Evolutionary conservation across 2,113 vertebrate genomes (phyloP), one percentile per base, ranked within the genome.

Genomic region (Lanius collurio): DNA sequence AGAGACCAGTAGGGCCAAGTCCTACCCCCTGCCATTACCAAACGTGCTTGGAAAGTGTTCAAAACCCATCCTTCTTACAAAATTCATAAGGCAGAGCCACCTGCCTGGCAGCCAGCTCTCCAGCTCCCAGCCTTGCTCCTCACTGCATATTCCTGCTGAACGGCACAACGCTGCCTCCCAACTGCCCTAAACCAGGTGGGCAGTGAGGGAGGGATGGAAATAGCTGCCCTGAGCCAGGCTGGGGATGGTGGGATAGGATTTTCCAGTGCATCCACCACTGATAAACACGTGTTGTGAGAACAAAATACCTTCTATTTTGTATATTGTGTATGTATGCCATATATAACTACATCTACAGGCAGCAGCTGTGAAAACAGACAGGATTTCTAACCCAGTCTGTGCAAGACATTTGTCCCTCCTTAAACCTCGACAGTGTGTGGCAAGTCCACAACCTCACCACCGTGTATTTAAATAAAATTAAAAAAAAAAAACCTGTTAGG

Each of bases 21-120:
- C 6, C 83, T 74, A 9, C 79, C 68, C 67, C 67, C 41, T 5
- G 0, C 60, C 37, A 7, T 35, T 7, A 78, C 74, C 55, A 46
- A 62, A 70, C 39, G 70, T 1, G 52, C 80, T 65, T 74, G 89
- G 94, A 68, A 74, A 39, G 63, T 0, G 16, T 16, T 76, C 94
- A 91, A 60, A 79, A 7, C 33, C 41, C 74, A 14, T 67, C 47
- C 60, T 56, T 60, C 49, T 37, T 50, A 35, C 74, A 87, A 82
- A 91, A 94, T 79, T 46, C 74, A 64, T 75, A 13, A 76, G 82
- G 89, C 84, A 92, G 67, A 95, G 84, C 84, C 91, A 85, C 76
- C 87, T 91, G 87, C 93, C 91, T 35, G 70, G 70, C 89, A 94
- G 77, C 5, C 63, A 69, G 71, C 70, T 69, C 84, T 62, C 37